These are phyloP conservation scores for Enteromius paludinosus DNA, from an alignment of 2,797 vertebrate species.

Conservation along the genomic window DNA sequence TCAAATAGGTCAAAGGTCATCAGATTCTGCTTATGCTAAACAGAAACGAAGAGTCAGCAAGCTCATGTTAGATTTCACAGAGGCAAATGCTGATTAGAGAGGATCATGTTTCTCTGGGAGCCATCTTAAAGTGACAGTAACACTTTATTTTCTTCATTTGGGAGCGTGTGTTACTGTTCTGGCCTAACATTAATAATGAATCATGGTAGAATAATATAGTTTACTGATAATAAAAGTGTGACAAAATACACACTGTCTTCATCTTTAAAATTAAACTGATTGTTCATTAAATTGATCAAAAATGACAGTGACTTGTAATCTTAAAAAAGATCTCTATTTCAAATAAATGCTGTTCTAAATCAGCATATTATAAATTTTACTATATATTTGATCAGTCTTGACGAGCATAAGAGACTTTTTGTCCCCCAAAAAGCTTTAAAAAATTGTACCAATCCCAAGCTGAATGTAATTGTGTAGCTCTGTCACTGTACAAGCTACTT, in stretches of 20 bases:
- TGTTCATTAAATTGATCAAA: neutral
- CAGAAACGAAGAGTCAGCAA: conserved; percentile 72
- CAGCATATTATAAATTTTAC: neutral
- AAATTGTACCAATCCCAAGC: neutral
- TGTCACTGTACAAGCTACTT: conserved; percentile 41
- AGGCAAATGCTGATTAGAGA: conserved; percentile 68
- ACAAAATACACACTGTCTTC: neutral
- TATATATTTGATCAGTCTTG: neutral
- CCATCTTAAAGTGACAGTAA: conserved; percentile 66
- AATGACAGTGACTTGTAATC: neutral
- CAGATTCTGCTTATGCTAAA: conserved; percentile 67
- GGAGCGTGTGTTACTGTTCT: neutral
- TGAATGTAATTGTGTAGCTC: conserved; percentile 36
- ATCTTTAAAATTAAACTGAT: neutral
- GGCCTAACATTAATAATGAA: neutral
- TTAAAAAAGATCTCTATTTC: neutral
- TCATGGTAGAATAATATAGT: neutral
- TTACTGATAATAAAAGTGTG: neutral
- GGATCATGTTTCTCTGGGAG: conserved; percentile 66
- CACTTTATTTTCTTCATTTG: conserved; percentile 8
- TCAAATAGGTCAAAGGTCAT: conserved; percentile 73
- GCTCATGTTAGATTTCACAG: conserved; percentile 74
- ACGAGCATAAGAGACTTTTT: neutral
- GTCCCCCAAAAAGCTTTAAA: too few relatives aligned
- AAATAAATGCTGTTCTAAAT: neutral